Conservation (phyloP, 1,140 invertebrate species). For the Ceratitis capitata region DNA sequence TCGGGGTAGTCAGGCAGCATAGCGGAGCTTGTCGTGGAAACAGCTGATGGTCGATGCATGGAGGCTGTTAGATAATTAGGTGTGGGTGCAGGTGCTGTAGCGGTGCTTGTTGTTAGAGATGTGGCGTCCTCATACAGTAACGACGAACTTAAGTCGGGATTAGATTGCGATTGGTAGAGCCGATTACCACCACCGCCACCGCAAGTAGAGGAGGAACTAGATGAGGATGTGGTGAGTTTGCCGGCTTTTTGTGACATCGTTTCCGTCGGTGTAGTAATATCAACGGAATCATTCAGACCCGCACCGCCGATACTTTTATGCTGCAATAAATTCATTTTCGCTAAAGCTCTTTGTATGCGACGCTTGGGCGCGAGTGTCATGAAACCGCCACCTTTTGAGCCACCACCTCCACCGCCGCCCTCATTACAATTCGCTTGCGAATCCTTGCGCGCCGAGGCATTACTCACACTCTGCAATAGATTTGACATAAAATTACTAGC, state of each 20-base stretch:
- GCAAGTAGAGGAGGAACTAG: conserved; percentile 38
- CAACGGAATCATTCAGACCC: conserved; percentile 54
- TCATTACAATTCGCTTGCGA: conserved; percentile 55
- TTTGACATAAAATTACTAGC: conserved; percentile 61
- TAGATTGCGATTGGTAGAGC: conserved; percentile 87
- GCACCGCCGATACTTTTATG: conserved; percentile 76
- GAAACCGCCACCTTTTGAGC: conserved; percentile 76
- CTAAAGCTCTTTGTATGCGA: conserved; percentile 85
- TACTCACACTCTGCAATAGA: conserved; percentile 55
- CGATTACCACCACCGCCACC: conserved; percentile 64
- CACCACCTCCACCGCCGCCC: conserved; percentile 46
- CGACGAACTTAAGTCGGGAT: conserved; percentile 85
- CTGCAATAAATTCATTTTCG: conserved; percentile 90
- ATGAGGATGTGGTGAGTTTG: not conserved
- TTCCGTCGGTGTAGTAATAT: conserved; percentile 51
- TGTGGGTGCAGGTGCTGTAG: conserved; percentile 38
- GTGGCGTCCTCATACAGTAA: conserved; percentile 77
- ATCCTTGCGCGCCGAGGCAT: conserved; percentile 71
- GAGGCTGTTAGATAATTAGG: conserved; percentile 55
- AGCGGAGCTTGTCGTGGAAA: conserved; percentile 55
- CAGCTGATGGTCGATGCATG: conserved; percentile 55
- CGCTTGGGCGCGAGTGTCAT: conserved; percentile 88
- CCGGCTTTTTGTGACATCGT: conserved; percentile 27
- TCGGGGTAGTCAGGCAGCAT: conserved; percentile 84
- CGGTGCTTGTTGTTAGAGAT: conserved; percentile 1